Evolutionary conservation across 2,888 invertebrate species (phyloP).

Genomic region (Trichacis sp.): DNA sequence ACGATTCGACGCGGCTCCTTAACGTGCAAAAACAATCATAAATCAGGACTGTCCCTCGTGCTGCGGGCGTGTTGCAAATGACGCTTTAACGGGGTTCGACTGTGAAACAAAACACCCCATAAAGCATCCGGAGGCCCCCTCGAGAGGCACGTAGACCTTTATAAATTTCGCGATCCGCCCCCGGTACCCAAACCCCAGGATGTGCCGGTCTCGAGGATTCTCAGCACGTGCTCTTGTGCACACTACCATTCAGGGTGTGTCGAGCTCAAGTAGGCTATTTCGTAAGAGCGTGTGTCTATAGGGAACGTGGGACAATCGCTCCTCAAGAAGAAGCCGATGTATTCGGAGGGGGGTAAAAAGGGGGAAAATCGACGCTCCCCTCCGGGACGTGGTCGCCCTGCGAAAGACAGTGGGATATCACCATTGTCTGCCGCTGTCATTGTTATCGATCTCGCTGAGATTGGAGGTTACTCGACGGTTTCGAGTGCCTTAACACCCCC

Average conservation of each 20-base stretch:
- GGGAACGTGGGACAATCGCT: constrained; percentile 41
- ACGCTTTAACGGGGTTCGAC: constrained; percentile 54
- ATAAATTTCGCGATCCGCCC: constrained; percentile 61
- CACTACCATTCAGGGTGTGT: constrained; percentile 32
- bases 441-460: constrained; percentile 58
- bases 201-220: constrained; percentile 58
- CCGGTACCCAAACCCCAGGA: constrained; percentile 38
- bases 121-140: constrained; percentile 49
- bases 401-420: constrained; percentile 45
- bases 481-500: constrained; percentile 48
- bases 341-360: constrained; percentile 25
- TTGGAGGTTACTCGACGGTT: constrained; percentile 56
- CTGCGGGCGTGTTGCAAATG: constrained; percentile 63
- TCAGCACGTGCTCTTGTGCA: constrained; percentile 57
- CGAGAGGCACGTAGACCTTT: constrained; percentile 62
- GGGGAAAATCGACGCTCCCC: constrained; percentile 32
- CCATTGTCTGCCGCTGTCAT: constrained; percentile 54
- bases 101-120: constrained; percentile 57
- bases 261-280: constrained; percentile 29
- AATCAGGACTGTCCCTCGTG: constrained; percentile 41
- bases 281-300: constrained; percentile 33
- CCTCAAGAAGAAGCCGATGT: constrained; percentile 34
- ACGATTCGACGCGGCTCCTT: neutral
- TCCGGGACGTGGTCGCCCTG: constrained; percentile 36
- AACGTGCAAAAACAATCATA: constrained; percentile 15